Percentiles rank a stretch among this genome's conserved stretches.
Evolutionary conservation across 2,888 invertebrate genomes (phyloP).

Genomic region (Cheilosia vernalis): DNA sequence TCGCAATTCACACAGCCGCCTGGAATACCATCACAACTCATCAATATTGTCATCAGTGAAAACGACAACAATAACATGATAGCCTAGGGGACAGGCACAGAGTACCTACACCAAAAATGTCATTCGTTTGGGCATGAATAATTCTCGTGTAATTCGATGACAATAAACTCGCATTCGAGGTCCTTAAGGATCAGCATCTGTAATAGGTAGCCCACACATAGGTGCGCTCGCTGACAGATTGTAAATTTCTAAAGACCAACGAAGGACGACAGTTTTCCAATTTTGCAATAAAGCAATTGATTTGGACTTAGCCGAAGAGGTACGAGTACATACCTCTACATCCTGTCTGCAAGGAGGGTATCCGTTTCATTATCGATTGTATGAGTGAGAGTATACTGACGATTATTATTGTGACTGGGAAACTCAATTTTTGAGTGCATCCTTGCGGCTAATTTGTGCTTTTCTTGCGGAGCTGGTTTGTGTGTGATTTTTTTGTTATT

Average conservation of each 20-base stretch:
- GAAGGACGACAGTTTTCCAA: conserved; percentile 54
- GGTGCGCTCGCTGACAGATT: conserved; percentile 53
- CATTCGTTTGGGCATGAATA: conserved; percentile 70
- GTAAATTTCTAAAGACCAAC: conserved; percentile 30
- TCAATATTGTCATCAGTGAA: conserved; percentile 68
- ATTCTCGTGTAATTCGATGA: conserved; percentile 71
- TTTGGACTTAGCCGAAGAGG: conserved; percentile 41
- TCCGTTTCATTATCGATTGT: conserved; percentile 49
- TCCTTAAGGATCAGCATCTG: conserved; percentile 50
- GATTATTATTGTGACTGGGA: conserved; percentile 52
- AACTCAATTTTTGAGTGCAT: conserved; percentile 67
- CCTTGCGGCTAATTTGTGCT: conserved; percentile 69
- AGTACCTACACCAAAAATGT: conserved; percentile 34
- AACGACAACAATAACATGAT: conserved; percentile 65
- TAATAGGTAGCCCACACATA: conserved; percentile 48
- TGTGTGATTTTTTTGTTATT: conserved; percentile 13
- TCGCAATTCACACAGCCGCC: conserved; percentile 51
- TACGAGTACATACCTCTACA: neutral
- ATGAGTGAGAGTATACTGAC: conserved; percentile 9
- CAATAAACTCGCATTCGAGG: conserved; percentile 61
- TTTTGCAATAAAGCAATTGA: conserved; percentile 68
- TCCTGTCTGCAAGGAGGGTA: conserved; percentile 15
- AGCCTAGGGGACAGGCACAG: conserved; percentile 48
- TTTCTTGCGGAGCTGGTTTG: neutral
- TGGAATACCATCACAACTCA: conserved; percentile 45